Evolutionary conservation across 2,888 invertebrate genomes (phyloP), one percentile per base, ranked within the genome.

Genomic region (Drepana falcataria): DNA sequence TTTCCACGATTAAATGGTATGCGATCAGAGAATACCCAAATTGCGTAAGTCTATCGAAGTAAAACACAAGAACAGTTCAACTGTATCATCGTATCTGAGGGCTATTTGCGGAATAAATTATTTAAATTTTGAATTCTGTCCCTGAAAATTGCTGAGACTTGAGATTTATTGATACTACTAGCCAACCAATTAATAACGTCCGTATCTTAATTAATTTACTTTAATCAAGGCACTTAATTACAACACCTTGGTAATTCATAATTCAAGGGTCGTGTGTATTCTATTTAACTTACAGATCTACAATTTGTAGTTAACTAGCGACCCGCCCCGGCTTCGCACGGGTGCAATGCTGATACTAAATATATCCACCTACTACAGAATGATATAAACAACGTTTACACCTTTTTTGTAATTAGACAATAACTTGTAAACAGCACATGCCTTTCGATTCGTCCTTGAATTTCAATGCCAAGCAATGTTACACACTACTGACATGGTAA

Each of bases 121-220:
- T 41, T 9, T 9, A 44, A 40, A 21, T 4, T 37, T 49, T 49
- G 21, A 37, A 51, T 34, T 41, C 40, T 40, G 6, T 21, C 34
- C 44, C 41, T 33, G 9, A 47, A 49, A 48, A 51, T 54, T 44
- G 51, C 41, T 37, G 44, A 40, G 47, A 48, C 51, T 35, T 5
- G 33, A 35, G 49, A 53, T 53, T 53, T 53, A 53, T 53, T 49
- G 53, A 44, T 49, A 7, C 49, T 35, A 35, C 49, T 35, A 35
- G 44, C 49, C 5, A 49, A 49, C 44, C 49, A 53, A 55, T 55
- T 55, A 53, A 49, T 52, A 52, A 47, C 35, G 35, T 2, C 35
- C 40, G 37, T 33, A 37, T 49, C 47, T 55, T 53, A 47, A 35
- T 49, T 55, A 55, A 55, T 55, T 53, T 52, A 55, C 53, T 55